phyloP scores from a whole-genome alignment of 2,113 vertebrate species.

The Antigone vipio region DNA sequence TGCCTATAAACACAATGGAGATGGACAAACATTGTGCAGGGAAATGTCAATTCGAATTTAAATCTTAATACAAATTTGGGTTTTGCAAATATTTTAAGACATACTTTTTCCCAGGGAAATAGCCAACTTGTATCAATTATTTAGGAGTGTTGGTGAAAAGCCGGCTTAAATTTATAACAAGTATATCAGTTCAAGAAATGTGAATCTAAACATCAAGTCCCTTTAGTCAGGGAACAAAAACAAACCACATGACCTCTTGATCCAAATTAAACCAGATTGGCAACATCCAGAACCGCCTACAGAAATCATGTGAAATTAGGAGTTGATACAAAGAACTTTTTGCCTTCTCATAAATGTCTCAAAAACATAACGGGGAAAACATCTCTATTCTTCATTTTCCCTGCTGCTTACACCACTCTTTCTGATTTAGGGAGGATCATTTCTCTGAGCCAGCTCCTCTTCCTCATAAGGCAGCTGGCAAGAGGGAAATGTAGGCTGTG shows the following conservation, averaged over 20 bases:
- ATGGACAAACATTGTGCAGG: background rate
- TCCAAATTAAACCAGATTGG: background rate
- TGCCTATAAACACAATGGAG: conserved; percentile 29
- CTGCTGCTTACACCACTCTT: background rate
- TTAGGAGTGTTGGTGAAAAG: conserved; percentile 12
- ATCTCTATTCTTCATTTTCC: background rate
- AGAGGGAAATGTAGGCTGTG: conserved; percentile 5
- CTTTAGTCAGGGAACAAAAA: background rate
- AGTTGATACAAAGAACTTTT: background rate
- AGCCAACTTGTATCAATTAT: conserved; percentile 28
- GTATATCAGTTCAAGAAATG: conserved; percentile 6
- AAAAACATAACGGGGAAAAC: background rate
- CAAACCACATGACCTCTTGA: background rate
- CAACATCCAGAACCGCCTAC: background rate
- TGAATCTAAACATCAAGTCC: background rate
- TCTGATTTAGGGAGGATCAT: background rate
- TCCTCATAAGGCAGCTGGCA: conserved; percentile 16
- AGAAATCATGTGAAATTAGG: background rate
- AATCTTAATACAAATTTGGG: conserved; percentile 4
- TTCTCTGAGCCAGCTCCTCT: background rate
- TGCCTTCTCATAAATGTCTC: background rate
- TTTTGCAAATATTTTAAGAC: conserved; percentile 20
- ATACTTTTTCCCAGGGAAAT: conserved; percentile 2
- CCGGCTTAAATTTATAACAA: background rate
- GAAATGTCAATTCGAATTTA: conserved; percentile 22